Conservation (phyloP, 2,113 vertebrate species). For the Butorides virescens region DNA sequence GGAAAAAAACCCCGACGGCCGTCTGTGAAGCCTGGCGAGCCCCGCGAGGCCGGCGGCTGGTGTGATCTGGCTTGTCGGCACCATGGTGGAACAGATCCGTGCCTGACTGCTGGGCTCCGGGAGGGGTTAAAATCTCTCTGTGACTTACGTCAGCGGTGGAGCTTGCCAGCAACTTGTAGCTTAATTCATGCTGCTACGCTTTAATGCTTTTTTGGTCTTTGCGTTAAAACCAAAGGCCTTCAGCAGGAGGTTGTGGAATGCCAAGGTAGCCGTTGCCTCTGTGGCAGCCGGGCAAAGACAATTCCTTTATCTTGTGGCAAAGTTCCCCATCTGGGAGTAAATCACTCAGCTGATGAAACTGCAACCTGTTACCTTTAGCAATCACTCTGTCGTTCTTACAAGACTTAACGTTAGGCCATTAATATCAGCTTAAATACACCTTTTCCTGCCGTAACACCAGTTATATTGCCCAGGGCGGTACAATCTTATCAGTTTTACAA, state of each 20-base stretch:
- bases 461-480: fast-evolving
- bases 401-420: fast-evolving
- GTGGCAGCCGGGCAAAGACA: fast-evolving
- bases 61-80: fast-evolving
- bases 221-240: not conserved
- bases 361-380: not conserved
- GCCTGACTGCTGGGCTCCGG: not conserved
- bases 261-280: fast-evolving
- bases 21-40: fast-evolving
- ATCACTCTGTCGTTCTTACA: fast-evolving
- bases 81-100: not conserved
- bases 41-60: fast-evolving
- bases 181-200: fast-evolving
- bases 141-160: fast-evolving
- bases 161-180: not conserved
- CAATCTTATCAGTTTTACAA: not conserved
- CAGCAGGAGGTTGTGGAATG: fast-evolving
- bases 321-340: not conserved
- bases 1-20: too few species aligned
- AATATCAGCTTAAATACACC: fast-evolving
- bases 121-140: not conserved
- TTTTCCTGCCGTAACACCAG: fast-evolving
- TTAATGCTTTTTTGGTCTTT: not conserved
- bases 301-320: not conserved
- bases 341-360: fast-evolving